Evolutionary conservation across 2,797 vertebrate species (phyloP).

Genomic region (Clarias pachynema): DNA sequence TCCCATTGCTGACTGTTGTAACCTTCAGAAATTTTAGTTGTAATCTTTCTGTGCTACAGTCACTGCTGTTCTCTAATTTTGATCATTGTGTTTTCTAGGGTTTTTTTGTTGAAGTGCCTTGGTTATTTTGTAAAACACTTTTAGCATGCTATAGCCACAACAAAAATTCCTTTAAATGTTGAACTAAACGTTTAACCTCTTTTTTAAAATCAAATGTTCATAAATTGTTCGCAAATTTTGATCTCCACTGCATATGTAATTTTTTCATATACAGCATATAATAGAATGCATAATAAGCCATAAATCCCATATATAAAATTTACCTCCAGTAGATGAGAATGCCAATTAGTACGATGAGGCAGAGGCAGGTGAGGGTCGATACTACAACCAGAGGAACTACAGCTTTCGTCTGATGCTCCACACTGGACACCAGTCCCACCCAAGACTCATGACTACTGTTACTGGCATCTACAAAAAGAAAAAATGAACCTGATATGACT

Average conservation of each 20-base stretch:
- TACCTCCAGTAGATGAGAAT: constrained; percentile 99
- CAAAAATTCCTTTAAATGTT: too few species aligned
- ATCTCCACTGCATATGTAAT: neutral
- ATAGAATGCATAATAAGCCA: neutral
- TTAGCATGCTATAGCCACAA: too few species aligned
- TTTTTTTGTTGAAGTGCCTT: too few species aligned
- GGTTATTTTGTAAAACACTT: too few species aligned
- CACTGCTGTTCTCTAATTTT: too few species aligned
- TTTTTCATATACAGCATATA: neutral
- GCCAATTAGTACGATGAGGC: constrained; percentile 89
- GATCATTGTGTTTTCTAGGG: too few species aligned
- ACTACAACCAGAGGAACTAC: constrained; percentile 92
- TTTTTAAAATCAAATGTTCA: too few species aligned
- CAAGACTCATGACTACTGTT: constrained; percentile 98
- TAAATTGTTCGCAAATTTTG: too few species aligned
- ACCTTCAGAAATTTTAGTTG: too few species aligned
- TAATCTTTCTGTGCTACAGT: too few species aligned
- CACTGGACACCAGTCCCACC: constrained; percentile 82
- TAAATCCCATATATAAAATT: constrained; percentile 52
- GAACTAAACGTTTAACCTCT: too few species aligned
- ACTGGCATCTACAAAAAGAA: constrained; percentile 86
- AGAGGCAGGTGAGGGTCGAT: constrained; percentile 89
- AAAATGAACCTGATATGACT: constrained; percentile 59
- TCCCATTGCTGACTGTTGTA: too few species aligned
- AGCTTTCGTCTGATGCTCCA: constrained; percentile 84